A percentile compares a stretch with the other conserved stretches of the same genome.
phyloP scores from a whole-genome alignment of 2,113 vertebrate genomes.

The Pangasianodon hypophthalmus region DNA sequence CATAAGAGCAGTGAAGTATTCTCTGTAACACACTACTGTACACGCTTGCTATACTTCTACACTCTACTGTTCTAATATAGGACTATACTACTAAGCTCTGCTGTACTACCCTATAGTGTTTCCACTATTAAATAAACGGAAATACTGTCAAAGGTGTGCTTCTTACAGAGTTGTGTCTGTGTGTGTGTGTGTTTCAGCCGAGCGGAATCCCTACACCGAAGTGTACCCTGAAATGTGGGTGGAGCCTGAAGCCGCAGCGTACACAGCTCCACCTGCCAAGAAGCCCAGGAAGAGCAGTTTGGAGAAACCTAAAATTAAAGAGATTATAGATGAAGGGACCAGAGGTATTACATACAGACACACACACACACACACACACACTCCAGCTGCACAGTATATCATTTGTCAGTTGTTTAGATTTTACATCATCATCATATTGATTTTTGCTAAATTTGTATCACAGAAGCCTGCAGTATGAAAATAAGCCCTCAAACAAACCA shows the following conservation, averaged over 20 bases:
- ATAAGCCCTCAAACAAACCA: not conserved
- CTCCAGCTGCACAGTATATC: not conserved
- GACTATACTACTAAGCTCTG: not conserved
- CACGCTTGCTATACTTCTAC: not conserved
- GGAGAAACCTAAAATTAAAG: conserved; percentile 95
- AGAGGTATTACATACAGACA: conserved; percentile 76
- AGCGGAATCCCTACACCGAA: conserved; percentile 93
- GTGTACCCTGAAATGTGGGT: conserved; percentile 96
- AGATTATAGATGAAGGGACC: conserved; percentile 96
- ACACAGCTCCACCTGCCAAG: conserved; percentile 89
- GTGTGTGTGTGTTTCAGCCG: conserved; percentile 73
- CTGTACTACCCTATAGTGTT: not conserved
- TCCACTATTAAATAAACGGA: not conserved
- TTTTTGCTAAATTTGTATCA: not conserved
- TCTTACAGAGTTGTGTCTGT: not conserved
- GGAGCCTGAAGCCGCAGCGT: conserved; percentile 89
- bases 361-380: not conserved
- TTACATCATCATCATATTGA: not conserved
- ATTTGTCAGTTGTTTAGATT: not conserved
- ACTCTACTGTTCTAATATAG: not conserved
- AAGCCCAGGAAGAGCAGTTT: conserved; percentile 90
- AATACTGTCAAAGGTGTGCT: not conserved
- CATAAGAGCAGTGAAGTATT: not conserved
- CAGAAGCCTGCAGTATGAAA: not conserved
- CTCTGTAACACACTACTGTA: not conserved